Conservation (phyloP, 2,797 vertebrate species). For the Tragelaphus oryx region DNA sequence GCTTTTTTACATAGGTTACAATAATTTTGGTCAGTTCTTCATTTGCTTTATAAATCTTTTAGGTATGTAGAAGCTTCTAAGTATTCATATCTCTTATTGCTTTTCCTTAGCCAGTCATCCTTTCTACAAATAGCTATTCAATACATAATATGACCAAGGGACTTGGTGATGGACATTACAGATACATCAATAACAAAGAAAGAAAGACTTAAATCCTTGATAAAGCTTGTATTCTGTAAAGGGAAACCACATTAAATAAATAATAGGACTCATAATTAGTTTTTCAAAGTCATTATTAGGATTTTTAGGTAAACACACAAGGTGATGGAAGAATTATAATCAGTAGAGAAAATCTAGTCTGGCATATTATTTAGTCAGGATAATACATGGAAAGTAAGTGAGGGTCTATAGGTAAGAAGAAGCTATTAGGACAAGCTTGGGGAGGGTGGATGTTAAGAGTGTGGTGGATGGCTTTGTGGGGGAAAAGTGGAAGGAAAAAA, state of each 20-base stretch:
- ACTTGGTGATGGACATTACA: background rate
- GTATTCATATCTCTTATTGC: background rate
- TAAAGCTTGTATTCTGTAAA: background rate
- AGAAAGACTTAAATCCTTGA: background rate
- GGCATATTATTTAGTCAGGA: background rate
- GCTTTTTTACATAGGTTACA: constrained; percentile 1
- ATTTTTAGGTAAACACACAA: background rate
- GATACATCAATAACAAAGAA: background rate
- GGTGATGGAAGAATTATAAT: background rate
- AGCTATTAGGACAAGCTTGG: background rate
- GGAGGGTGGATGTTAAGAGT: background rate
- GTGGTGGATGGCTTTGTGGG: background rate
- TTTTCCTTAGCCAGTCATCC: background rate
- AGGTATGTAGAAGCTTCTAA: background rate
- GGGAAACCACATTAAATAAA: background rate
- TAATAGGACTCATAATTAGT: background rate
- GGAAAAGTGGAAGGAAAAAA: background rate
- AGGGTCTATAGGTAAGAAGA: background rate
- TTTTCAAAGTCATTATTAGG: background rate
- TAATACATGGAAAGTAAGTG: background rate
- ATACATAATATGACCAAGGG: background rate
- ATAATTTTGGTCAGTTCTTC: constrained; percentile 15
- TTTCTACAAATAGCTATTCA: constrained; percentile 21
- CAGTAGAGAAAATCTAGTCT: background rate
- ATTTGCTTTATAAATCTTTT: constrained; percentile 27